These are phyloP conservation scores for Zaprionus obscuricornis DNA, from an alignment of 2,888 invertebrate species.

Conservation along the genomic window DNA sequence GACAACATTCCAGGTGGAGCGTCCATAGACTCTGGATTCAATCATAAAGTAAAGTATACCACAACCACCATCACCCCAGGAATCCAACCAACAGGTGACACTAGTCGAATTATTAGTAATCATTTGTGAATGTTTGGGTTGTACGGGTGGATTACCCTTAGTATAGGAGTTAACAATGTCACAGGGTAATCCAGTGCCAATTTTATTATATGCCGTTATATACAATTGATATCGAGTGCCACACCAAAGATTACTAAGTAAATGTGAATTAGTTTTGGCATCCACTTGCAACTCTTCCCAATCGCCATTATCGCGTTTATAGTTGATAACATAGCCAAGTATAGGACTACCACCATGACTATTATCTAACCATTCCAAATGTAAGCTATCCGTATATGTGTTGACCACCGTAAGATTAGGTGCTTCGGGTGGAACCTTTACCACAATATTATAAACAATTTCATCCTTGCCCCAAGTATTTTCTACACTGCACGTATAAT, in stretches of 20 bases:
- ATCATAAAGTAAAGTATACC: conserved; percentile 93
- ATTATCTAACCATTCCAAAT: conserved; percentile 91
- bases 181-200: conserved; percentile 94
- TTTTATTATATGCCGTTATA: conserved; percentile 95
- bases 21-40: conserved; percentile 87
- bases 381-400: conserved; percentile 92
- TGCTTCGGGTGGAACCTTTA: conserved; percentile 93
- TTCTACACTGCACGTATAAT: conserved; percentile 94
- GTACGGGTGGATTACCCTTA: conserved; percentile 91
- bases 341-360: conserved; percentile 92
- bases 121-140: conserved; percentile 91
- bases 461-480: conserved; percentile 93
- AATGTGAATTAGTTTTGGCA: conserved; percentile 90
- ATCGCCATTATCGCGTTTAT: conserved; percentile 94
- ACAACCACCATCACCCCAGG: conserved; percentile 95
- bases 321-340: conserved; percentile 94
- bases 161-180: conserved; percentile 94
- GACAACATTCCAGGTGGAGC: conserved; percentile 89
- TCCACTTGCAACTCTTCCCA: conserved; percentile 96
- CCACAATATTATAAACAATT: conserved; percentile 88
- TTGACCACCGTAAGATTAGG: conserved; percentile 92
- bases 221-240: conserved; percentile 94
- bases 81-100: conserved; percentile 93
- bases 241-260: conserved; percentile 92
- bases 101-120: conserved; percentile 93